Percentiles rank a stretch among this genome's conserved stretches.
Conservation (phyloP, 2,113 vertebrate species). For the Cricetomys ansorgei region DNA sequence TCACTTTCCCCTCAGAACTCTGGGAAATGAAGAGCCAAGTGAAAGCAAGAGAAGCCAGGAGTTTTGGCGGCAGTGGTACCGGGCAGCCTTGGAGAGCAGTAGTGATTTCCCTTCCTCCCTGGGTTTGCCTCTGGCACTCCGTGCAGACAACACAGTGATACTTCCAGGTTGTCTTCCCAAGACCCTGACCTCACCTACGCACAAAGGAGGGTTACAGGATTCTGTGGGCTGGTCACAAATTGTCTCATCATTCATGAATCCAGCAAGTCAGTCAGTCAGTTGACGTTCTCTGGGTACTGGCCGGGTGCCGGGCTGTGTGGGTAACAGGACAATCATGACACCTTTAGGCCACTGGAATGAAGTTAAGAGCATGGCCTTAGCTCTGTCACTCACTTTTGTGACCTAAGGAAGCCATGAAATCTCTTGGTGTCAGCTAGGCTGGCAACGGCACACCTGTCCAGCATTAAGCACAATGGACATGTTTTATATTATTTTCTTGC, state of each 20-base stretch:
- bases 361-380: background rate
- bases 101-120: background rate
- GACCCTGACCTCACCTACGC: background rate
- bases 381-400: background rate
- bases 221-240: background rate
- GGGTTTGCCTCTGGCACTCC: background rate
- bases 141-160: background rate
- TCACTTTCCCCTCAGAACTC: background rate
- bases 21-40: background rate
- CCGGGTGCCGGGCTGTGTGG: background rate
- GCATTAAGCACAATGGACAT: background rate
- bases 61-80: background rate
- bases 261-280: conserved; percentile 15
- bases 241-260: background rate
- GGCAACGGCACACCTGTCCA: too few relatives aligned
- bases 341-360: conserved; percentile 14
- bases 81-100: background rate
- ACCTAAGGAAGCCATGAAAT: background rate
- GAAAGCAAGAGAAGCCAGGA: background rate
- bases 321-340: background rate
- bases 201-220: background rate
- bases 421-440: background rate
- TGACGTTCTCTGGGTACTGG: background rate
- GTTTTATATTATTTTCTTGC: background rate
- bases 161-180: conserved; percentile 35